Evolutionary conservation across 30 jellyfish, hydroid and myxozoan species (phyloP), one percentile per base, ranked within the genome.

Genomic region (Nemopilema nomurai): DNA sequence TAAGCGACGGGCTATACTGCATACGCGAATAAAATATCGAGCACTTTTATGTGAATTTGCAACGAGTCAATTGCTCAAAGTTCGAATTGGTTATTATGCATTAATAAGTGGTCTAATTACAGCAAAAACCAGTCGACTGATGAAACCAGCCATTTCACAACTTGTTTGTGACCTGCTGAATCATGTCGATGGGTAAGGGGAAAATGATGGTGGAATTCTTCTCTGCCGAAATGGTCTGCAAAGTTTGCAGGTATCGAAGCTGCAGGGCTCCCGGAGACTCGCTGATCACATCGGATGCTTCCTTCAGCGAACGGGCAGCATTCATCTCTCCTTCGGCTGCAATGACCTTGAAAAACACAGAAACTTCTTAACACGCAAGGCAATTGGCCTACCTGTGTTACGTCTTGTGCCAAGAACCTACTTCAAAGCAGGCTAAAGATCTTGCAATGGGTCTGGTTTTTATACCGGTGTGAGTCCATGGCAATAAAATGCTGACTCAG

Each of bases 261-360:
- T 93, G 98, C 92, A 93, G 70, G 17, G 98, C 98, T 25, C 87
- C 75, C 30, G 98, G 98, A 22, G 98, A 87, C 71, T 88, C 98
- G 6, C 86, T 71, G 30, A 93, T 93, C 82, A 93, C 95, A 4
- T 93, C 98, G 3, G 98, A 82, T 1, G 98, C 97, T 49, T 87
- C 96, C 69, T 88, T 93, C 89, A 93, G 74, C 23, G 98, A 97
- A 41, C 94, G 90, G 0, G 98, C 98, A 0, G 97, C 96, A 67
- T 93, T 93, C 96, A 93, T 74, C 71, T 93, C 98, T 52, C 98
- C 98, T 62, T 93, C 97, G 1, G 97, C 98, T 20, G 98, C 98
- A 76, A 93, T 93, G 68, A 93, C 96, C 97, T 93, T 51, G 16
- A 25, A 49, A 52, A 16, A 51, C 20, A 66, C n/a, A 26, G 57